Evolutionary conservation across 1,140 invertebrate genomes (phyloP), one percentile per base, ranked within the genome.

Genomic region (Macrobrachium rosenbergii): DNA sequence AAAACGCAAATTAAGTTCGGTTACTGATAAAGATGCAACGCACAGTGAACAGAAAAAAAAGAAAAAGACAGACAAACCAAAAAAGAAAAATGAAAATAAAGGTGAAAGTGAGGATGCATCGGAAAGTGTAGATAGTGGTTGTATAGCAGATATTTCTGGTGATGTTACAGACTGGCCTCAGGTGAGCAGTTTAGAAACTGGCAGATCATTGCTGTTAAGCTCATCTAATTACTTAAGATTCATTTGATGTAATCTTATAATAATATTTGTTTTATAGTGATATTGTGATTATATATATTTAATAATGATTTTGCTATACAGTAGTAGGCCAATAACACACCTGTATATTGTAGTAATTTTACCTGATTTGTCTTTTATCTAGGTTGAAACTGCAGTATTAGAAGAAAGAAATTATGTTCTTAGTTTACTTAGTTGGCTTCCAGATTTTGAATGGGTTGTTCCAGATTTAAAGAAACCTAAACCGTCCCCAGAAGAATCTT

Each of bases 51-150:
- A 82, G 45, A 45, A 82, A 64, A 43, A 67, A 16, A 67, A 67
- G 37, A 21, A 69, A 12, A 28, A 80, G 28, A 17, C 19, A 21
- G 37, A 45, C 8, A 37, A 69, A 28, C 7, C 64, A 0, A 69
- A 63, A 23, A 64, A 43, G 8, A 8, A 45, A 45, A 64, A n/a
- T 5, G 14, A 37, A 16, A 67, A 63, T 8, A 45, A 79, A 19
- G 62, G 28, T 11, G 83, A 79, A 63, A 14, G 0, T n/a, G 83
- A 85, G 69, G 83, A 85, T 78, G 75, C 59, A 12, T 63, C 83
- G 10, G 83, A 85, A 23, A 85, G 83, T 63, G 43, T 85, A 5
- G 83, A 85, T 43, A 85, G 83, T 21, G 83, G 83, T 16, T 85
- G 83, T 52, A 85, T 85, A 67, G 60, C 62, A 52, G 83, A 85